Base-by-base conservation (phyloP, 2,888 invertebrate genomes). In the Leptothorax acervorum region DNA sequence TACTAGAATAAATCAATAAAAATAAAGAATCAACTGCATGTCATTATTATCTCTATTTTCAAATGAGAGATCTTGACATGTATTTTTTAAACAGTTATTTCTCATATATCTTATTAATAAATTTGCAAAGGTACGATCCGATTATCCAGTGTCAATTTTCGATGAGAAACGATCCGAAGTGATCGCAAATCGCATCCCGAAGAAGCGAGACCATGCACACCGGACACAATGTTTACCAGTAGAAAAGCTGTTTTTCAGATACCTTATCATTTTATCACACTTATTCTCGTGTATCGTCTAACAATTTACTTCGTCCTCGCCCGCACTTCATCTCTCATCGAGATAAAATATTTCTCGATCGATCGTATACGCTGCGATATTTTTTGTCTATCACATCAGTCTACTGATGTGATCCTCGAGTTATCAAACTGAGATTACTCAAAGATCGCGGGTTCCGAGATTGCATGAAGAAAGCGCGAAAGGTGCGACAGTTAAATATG, bases 261-360 rank as follows among this genome's bases (percentile, higher is more conserved):
- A 91, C 83, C 90, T 92, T 93, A 93, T 93, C 93, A 83, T 74
- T 86, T 92, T 92, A 93, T 92, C 92, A 84, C 81, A 45, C 28
- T 62, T 23, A 70, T 65, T 60, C 70, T 53, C 42, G 62, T 74
- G 74, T 79, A 63, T 60, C 62, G 42, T 65, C 66, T 68, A 78
- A 82, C 78, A 84, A 89, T 87, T 81, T 73, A 68, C 28, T 63
- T 79, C 45, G 48, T 76, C 51, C 66, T 42, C 66, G 15, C 66
- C 62, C 53, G 51, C 78, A n/a, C 45, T 51, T 28, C n/a, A 2
- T 18, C 63, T 9, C 39, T 8, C 15, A 63, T 6, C 55, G 57
- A 65, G 89, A 90, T 89, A 88, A 89, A 83, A 60, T 82, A 73
- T 86, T 88, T 82, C 85, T 89, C 65, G 86, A 85, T 65, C 73